A percentile compares a stretch with the other conserved stretches of the same genome.
Evolutionary conservation across 2,888 invertebrate species (phyloP).

Genomic region (Lithophane socia): DNA sequence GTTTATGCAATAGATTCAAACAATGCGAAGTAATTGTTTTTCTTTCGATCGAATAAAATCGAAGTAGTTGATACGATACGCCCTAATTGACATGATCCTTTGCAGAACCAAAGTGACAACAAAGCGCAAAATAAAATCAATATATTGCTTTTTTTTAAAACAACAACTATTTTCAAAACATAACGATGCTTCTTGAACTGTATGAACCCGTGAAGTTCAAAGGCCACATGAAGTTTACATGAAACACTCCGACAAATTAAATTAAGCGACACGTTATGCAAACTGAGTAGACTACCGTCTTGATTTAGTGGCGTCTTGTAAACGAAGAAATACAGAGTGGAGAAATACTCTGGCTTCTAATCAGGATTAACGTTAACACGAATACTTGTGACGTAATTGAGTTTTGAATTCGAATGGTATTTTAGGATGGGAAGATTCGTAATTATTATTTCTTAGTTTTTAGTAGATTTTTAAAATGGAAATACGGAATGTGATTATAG

Average conservation of each 20-base stretch:
- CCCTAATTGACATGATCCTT: slow-evolving; percentile 13
- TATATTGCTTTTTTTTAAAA: background rate
- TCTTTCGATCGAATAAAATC: background rate
- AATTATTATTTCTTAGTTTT: background rate
- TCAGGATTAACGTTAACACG: slow-evolving; percentile 34
- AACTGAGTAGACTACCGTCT: slow-evolving; percentile 19
- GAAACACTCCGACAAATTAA: slow-evolving; percentile 43
- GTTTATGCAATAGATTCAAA: background rate
- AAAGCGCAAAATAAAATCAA: background rate
- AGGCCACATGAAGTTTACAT: slow-evolving; percentile 33
- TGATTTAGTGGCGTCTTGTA: slow-evolving; percentile 41
- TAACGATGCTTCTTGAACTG: slow-evolving; percentile 24
- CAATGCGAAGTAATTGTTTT: background rate
- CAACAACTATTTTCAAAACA: background rate
- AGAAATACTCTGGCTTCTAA: slow-evolving; percentile 27
- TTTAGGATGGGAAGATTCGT: background rate
- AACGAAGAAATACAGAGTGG: slow-evolving; percentile 1
- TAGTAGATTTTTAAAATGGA: too few species aligned
- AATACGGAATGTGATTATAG: background rate
- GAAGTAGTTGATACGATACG: background rate
- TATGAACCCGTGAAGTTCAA: slow-evolving; percentile 38
- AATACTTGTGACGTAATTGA: slow-evolving; percentile 34
- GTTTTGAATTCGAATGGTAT: slow-evolving; percentile 14
- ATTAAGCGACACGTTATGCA: slow-evolving; percentile 42
- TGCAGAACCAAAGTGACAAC: slow-evolving; percentile 1